Percentiles rank a stretch among this genome's conserved stretches.
Evolutionary conservation across 2,113 vertebrate species (phyloP).

Genomic region (Xiphias gladius): DNA sequence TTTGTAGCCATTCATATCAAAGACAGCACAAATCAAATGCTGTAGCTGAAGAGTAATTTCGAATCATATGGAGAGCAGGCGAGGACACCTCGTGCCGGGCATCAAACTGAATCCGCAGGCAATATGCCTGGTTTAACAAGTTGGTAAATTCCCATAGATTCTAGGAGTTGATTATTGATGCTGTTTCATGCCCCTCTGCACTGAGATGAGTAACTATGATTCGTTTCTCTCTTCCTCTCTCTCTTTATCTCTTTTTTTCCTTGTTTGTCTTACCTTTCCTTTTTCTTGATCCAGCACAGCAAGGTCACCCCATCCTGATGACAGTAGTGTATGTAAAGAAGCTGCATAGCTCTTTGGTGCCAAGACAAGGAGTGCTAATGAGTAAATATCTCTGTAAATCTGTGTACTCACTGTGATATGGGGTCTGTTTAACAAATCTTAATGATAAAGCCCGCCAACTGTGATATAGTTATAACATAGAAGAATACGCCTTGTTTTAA

Average conservation of each 20-base stretch:
- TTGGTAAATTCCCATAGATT: conserved; percentile 50
- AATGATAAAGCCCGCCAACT: not conserved
- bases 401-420: not conserved
- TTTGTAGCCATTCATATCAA: not conserved
- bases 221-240: not conserved
- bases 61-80: conserved; percentile 11
- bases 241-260: not conserved
- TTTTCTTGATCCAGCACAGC: conserved; percentile 23
- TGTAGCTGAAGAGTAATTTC: not conserved
- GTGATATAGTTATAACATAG: not conserved
- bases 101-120: conserved; percentile 35
- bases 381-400: not conserved
- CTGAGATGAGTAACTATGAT: conserved; percentile 16
- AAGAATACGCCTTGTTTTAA: no score
- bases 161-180: conserved; percentile 36
- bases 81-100: not conserved
- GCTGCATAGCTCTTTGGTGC: not conserved
- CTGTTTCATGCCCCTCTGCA: conserved; percentile 40
- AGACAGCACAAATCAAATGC: conserved; percentile 12
- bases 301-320: not conserved
- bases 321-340: not conserved
- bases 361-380: not conserved
- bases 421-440: not conserved
- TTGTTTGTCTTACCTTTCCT: not conserved
- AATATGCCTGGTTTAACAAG: conserved; percentile 41